These are phyloP conservation scores for Micrasema longulum DNA, from an alignment of 1,140 invertebrate species.

Conservation along the genomic window DNA sequence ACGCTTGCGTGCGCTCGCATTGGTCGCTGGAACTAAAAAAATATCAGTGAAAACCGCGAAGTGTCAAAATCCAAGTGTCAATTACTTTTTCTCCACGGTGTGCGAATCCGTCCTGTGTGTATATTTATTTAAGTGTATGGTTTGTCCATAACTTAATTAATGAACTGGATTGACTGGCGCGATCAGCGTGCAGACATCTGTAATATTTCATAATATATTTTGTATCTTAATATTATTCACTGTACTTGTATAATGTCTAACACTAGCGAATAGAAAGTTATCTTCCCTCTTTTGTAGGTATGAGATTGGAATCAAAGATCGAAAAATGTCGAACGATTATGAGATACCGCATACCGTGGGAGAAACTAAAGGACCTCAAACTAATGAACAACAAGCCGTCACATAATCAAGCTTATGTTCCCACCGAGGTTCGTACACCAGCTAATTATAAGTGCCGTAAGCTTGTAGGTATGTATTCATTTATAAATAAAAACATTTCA, in stretches of 20 bases:
- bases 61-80: conserved; percentile 33
- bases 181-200: conserved; percentile 34
- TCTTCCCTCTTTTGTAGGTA: conserved; percentile 38
- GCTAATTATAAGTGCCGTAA: conserved; percentile 17
- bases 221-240: background rate
- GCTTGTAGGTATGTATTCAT: background rate
- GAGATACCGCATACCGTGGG: conserved; percentile 33
- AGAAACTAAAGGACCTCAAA: conserved; percentile 62
- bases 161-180: conserved; percentile 40
- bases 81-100: conserved; percentile 5
- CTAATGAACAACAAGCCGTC: conserved; percentile 70
- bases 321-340: conserved; percentile 39
- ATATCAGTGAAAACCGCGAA: conserved; percentile 22
- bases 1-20: background rate
- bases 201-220: conserved; percentile 20
- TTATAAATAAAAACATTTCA: conserved; percentile 3
- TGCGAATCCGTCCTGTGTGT: background rate
- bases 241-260: conserved; percentile 2
- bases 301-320: conserved; percentile 46
- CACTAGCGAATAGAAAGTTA: conserved; percentile 23
- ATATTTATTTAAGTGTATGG: conserved; percentile 22
- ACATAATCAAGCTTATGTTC: conserved; percentile 69
- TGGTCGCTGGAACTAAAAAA: conserved; percentile 13
- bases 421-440: conserved; percentile 64
- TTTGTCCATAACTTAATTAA: conserved; percentile 40